These are phyloP conservation scores for Aphelinus atriplicis DNA, from an alignment of 1,140 invertebrate genomes.

Conservation along the genomic window DNA sequence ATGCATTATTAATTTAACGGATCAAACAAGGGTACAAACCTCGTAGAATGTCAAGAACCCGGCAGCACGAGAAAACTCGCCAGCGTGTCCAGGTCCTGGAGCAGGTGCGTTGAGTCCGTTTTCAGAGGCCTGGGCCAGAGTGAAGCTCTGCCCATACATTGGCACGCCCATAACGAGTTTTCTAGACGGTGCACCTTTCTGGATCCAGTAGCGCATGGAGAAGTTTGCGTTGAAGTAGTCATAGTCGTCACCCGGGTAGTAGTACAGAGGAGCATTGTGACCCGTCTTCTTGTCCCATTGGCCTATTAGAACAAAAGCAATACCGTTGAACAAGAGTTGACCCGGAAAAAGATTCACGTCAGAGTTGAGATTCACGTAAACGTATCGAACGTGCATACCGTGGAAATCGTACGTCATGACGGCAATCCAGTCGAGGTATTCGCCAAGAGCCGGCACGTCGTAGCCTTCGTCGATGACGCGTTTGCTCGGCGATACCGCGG, in stretches of 20 bases:
- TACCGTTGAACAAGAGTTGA: too few relatives aligned
- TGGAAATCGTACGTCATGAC: conserved; percentile 90
- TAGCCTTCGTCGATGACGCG: conserved; percentile 71
- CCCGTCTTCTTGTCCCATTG: conserved; percentile 87
- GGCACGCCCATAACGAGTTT: conserved; percentile 87
- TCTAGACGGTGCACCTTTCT: conserved; percentile 76
- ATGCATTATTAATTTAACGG: too few relatives aligned
- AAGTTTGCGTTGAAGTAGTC: conserved; percentile 83
- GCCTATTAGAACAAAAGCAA: not conserved
- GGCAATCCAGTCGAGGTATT: conserved; percentile 85
- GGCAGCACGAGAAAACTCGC: conserved; percentile 80
- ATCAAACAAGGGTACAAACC: conserved; percentile 59
- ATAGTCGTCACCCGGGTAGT: conserved; percentile 75
- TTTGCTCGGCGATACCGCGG: conserved; percentile 71
- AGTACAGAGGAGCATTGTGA: conserved; percentile 82
- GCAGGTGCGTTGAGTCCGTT: conserved; percentile 75
- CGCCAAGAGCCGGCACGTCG: conserved; percentile 75
- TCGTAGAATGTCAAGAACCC: conserved; percentile 90
- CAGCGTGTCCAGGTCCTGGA: conserved; percentile 79
- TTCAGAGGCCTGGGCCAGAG: conserved; percentile 68
- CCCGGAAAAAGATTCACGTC: too few relatives aligned
- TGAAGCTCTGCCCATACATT: conserved; percentile 86
- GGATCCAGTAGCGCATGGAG: conserved; percentile 83
- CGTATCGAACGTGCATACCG: not conserved
- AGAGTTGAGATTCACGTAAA: conserved; percentile 56